These are phyloP conservation scores for Nannoperca australis DNA, from an alignment of 2,797 vertebrate species.

Conservation along the genomic window DNA sequence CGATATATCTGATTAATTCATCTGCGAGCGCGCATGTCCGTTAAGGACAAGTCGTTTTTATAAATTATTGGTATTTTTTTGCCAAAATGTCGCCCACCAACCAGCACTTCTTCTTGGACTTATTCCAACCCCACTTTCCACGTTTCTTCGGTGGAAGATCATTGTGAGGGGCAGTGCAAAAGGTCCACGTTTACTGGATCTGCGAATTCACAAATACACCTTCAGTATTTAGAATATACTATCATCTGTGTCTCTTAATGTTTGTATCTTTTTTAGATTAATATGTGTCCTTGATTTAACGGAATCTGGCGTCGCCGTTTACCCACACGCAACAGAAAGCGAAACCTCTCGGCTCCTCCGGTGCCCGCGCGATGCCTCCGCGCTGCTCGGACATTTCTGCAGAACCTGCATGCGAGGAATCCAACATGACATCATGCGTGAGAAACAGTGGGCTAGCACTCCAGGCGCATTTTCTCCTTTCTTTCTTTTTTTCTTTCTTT, in stretches of 20 bases:
- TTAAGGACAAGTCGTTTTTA: neutral
- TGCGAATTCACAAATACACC: neutral
- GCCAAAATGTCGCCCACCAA: neutral
- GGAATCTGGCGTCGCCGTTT: neutral
- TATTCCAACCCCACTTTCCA: neutral
- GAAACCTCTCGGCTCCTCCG: neutral
- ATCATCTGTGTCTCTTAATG: fast-evolving
- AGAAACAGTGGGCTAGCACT: constrained; percentile 31
- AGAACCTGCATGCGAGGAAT: constrained; percentile 51
- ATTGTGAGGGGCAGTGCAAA: neutral
- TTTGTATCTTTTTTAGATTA: neutral
- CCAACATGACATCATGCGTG: constrained; percentile 75
- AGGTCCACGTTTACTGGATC: neutral
- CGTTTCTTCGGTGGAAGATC: neutral
- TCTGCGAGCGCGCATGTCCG: constrained; percentile 42
- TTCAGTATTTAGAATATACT: fast-evolving
- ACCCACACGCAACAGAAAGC: constrained; percentile 31
- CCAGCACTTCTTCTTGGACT: neutral
- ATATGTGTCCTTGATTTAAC: neutral
- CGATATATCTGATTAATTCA: constrained; percentile 34
- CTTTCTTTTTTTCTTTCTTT: no score
- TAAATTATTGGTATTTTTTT: neutral
- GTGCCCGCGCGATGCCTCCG: constrained; percentile 15
- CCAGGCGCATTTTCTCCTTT: constrained; percentile 21
- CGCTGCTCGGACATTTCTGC: constrained; percentile 43